Conservation (phyloP, 1,140 invertebrate genomes). For the Yoshiicerus persimilis region DNA sequence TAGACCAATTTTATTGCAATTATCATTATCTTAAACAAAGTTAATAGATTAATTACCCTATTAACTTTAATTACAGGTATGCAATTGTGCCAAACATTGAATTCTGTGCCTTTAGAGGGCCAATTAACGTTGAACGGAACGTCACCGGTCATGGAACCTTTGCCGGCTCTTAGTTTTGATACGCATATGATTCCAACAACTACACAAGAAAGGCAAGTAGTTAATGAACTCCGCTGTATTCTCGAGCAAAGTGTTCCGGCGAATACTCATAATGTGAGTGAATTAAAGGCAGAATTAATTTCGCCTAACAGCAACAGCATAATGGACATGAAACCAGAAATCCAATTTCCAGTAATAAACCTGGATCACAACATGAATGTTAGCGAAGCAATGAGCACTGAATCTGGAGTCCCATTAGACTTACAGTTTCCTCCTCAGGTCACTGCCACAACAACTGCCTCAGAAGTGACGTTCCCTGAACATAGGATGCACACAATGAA, state of each 20-base stretch:
- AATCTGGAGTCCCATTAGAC: constrained; percentile 24
- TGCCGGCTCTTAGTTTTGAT: constrained; percentile 16
- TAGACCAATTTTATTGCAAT: background rate
- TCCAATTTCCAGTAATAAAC: background rate
- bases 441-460: background rate
- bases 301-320: background rate
- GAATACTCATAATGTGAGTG: background rate
- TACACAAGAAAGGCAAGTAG: constrained; percentile 25
- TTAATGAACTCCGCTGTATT: constrained; percentile 32
- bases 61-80: background rate
- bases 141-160: background rate
- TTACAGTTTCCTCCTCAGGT: constrained; percentile 32
- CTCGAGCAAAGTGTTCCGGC: constrained; percentile 31
- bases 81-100: background rate
- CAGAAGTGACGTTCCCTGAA: background rate
- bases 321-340: constrained; percentile 14
- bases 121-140: background rate
- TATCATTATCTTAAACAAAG: background rate
- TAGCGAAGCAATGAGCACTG: background rate
- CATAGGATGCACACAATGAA: background rate
- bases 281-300: background rate
- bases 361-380: background rate
- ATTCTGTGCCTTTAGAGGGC: background rate
- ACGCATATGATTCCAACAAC: background rate
- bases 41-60: background rate